Evolutionary conservation across 1,140 invertebrate genomes (phyloP).

Genomic region (Planococcus citri): DNA sequence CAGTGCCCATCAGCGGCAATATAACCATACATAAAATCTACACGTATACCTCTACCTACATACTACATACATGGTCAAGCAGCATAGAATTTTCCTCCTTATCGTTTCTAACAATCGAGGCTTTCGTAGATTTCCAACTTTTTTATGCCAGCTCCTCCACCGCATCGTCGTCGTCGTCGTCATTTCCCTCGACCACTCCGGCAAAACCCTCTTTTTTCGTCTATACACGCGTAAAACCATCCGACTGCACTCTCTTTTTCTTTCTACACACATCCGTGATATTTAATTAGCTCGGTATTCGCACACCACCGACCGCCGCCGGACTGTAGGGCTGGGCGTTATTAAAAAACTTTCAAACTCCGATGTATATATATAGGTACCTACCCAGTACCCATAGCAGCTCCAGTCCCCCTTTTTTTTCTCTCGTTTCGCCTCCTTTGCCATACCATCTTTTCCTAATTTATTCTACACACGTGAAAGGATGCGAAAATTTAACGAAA

Average conservation of each 20-base stretch:
- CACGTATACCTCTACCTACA: too few species aligned
- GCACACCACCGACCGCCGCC: too few species aligned
- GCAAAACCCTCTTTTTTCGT: too few species aligned
- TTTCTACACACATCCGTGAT: neutral
- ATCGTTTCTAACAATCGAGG: slow-evolving; percentile 11
- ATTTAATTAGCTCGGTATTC: slow-evolving; percentile 16
- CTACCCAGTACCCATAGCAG: too few species aligned
- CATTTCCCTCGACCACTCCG: too few species aligned
- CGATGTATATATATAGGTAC: too few species aligned
- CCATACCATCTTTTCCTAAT: neutral
- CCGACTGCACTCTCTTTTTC: neutral
- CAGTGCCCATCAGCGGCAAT: too few species aligned
- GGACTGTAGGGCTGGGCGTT: neutral
- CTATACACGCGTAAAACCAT: too few species aligned
- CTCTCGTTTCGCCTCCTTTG: neutral
- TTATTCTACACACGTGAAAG: slow-evolving; percentile 12
- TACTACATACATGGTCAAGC: slow-evolving; percentile 10
- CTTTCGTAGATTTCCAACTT: slow-evolving; percentile 2
- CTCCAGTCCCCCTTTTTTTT: too few species aligned
- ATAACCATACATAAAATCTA: too few species aligned
- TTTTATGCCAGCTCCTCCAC: neutral
- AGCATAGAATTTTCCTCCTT: slow-evolving; percentile 15
- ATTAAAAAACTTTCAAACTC: slow-evolving; percentile 15
- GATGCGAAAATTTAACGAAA: neutral
- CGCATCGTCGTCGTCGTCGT: neutral